These are phyloP conservation scores for Coregonus ussuriensis DNA, from an alignment of 2,797 vertebrate species.

Conservation along the genomic window DNA sequence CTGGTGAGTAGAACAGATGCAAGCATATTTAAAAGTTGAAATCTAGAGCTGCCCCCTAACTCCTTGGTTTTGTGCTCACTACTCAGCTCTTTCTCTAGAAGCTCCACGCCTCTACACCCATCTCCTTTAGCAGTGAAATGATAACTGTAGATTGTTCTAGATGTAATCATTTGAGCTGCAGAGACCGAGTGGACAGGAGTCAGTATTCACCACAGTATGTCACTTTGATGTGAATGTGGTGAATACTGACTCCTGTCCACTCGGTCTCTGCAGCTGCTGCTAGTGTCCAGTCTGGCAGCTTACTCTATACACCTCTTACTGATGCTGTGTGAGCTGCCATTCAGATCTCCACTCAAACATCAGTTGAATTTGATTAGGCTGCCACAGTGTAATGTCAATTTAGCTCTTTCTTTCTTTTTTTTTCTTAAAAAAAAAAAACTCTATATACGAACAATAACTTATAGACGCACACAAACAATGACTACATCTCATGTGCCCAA, in stretches of 20 bases:
- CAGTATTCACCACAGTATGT: not conserved
- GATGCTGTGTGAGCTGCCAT: slow-evolving; percentile 80
- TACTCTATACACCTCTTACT: slow-evolving; percentile 93
- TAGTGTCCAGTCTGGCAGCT: slow-evolving; percentile 84
- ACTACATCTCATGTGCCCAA: no score
- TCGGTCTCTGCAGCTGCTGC: slow-evolving; percentile 75
- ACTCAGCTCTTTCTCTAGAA: not conserved
- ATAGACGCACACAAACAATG: no score
- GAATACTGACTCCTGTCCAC: not conserved
- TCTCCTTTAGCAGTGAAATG: not conserved
- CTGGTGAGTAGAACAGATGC: slow-evolving; percentile 76
- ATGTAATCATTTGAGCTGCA: not conserved
- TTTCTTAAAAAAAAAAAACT: no score
- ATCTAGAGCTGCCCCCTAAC: not conserved
- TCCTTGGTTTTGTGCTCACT: not conserved
- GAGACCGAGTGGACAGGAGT: not conserved
- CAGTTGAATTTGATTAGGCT: slow-evolving; percentile 17
- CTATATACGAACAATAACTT: no score
- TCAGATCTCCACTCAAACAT: slow-evolving; percentile 8
- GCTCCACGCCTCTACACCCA: not conserved
- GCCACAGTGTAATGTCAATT: slow-evolving; percentile 2
- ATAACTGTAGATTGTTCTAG: not conserved
- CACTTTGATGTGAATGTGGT: not conserved
- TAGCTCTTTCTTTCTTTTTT: not conserved
- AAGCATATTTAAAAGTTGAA: not conserved